These are phyloP conservation scores for Palloptera scutellata DNA, from an alignment of 2,888 invertebrate genomes.

Conservation along the genomic window DNA sequence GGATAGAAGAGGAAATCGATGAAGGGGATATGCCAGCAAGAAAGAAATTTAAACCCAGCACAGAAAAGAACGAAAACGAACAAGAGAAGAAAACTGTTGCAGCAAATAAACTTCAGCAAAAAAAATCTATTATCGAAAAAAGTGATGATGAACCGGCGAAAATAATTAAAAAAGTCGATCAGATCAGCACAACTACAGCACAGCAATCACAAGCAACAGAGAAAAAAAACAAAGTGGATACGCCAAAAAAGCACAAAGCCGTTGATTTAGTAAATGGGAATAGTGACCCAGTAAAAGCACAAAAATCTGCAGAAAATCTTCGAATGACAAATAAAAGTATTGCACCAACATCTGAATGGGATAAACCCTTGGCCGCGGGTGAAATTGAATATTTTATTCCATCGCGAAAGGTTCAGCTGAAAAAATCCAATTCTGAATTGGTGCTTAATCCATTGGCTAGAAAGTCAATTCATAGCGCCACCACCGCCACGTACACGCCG, in stretches of 20 bases:
- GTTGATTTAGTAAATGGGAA: neutral
- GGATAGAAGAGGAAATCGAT: constrained; percentile 53
- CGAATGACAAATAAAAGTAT: constrained; percentile 16
- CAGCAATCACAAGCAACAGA: neutral
- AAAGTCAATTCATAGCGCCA: constrained; percentile 34
- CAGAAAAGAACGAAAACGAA: neutral
- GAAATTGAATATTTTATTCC: constrained; percentile 62
- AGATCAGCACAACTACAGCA: neutral
- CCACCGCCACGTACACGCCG: constrained; percentile 43
- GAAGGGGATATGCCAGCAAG: constrained; percentile 37
- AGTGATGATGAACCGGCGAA: neutral
- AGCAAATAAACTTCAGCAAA: constrained; percentile 29
- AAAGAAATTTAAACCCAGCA: constrained; percentile 26
- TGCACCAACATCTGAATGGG: constrained; percentile 65
- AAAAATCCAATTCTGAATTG: constrained; percentile 53
- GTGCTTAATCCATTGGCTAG: constrained; percentile 42
- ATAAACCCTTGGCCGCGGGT: constrained; percentile 62
- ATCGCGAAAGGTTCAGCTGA: constrained; percentile 54
- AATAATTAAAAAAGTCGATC: neutral
- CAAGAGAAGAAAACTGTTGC: neutral
- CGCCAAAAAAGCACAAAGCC: neutral
- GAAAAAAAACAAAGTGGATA: neutral
- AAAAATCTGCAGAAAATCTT: neutral
- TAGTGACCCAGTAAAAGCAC: neutral
- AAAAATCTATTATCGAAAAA: neutral